Base-by-base conservation (phyloP, 2,797 vertebrate species). In the Gymnodraco acuticeps region DNA sequence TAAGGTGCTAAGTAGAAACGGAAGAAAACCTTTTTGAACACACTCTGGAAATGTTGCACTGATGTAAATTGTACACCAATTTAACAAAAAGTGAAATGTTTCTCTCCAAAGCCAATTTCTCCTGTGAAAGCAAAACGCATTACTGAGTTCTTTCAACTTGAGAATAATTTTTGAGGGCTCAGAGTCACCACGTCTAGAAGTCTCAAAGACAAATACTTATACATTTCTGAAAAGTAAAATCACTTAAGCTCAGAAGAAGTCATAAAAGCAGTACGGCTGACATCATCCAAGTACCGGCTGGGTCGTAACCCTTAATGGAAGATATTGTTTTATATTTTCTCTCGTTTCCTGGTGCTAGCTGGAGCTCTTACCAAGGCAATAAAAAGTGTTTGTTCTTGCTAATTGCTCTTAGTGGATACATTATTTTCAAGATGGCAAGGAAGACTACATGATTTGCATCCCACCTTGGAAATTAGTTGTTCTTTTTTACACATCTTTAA, bases 391-490 rank as follows among this genome's bases (percentile, higher is more conserved):
- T 84, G 83, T 91, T 90, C 85, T 58, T 89, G 83, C 89, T 94
- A 94, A 95, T 94, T 92, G 93, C 91, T 84, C 86, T 92, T 93
- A 94, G 91, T 91, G 90, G 90, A 80, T 75, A 73, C 78, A 56
- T 50, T 66, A 59, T 47, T 75, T 72, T 64, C 16, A 33, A 64
- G 42, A 73, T 1, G 81, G 86, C 89, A 87, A 88, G 92, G 93
- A 81, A 88, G 91, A 92, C 87, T 83, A 84, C 83, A 89, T 93
- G 95, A 96, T 96, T 96, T 93, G 89, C 91, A 92, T 95, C 92
- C 90, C 60, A 51, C 55, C 3, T 41, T 3, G 45, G 73, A 94
- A 94, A 93, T 87, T 94, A 89, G 93, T 95, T 94, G 90, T 92
- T 92, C 86, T 93, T 80, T 47, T 20, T 52, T 70, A 33, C 42